Conservation (phyloP, 2,113 vertebrate genomes). For the Melanocharis versteri region DNA sequence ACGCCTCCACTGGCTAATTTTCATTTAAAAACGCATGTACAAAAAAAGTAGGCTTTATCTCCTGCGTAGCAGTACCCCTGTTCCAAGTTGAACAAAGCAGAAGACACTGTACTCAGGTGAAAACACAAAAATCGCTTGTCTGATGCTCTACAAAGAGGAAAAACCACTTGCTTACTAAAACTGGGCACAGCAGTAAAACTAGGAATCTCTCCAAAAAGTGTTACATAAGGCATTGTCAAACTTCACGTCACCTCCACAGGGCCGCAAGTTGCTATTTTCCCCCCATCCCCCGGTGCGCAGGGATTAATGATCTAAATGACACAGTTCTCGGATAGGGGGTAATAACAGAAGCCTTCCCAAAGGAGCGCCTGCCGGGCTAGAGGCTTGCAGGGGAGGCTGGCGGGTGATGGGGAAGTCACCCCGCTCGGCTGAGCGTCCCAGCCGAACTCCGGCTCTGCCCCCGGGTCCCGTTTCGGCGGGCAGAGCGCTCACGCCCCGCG, state of each 20-base stretch:
- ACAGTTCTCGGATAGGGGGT: not conserved
- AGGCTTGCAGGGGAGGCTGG: not conserved
- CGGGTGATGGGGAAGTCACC: not conserved
- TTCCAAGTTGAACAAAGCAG: not conserved
- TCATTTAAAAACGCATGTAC: not conserved
- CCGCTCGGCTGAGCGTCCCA: not conserved
- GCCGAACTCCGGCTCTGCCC: slow-evolving; percentile 3
- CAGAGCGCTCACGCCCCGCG: not conserved
- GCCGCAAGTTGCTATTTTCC: slow-evolving; percentile 26
- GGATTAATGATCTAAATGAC: slow-evolving; percentile 50
- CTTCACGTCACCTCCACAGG: slow-evolving; percentile 66
- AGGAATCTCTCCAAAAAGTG: slow-evolving; percentile 17
- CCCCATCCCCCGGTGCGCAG: not conserved
- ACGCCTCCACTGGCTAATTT: not conserved
- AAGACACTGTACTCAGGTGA: not conserved
- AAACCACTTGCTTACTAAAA: not conserved
- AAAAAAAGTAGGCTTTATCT: not conserved
- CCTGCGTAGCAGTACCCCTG: not conserved
- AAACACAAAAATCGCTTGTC: not conserved
- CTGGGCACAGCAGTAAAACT: not conserved
- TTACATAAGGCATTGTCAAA: slow-evolving; percentile 69
- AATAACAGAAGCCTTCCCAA: slow-evolving; percentile 10
- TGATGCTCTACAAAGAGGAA: not conserved
- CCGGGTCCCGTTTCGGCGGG: slow-evolving; percentile 1
- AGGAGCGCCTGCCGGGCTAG: not conserved